phyloP scores from a whole-genome alignment of 1,140 invertebrate genomes.

The Asobara japonica region DNA sequence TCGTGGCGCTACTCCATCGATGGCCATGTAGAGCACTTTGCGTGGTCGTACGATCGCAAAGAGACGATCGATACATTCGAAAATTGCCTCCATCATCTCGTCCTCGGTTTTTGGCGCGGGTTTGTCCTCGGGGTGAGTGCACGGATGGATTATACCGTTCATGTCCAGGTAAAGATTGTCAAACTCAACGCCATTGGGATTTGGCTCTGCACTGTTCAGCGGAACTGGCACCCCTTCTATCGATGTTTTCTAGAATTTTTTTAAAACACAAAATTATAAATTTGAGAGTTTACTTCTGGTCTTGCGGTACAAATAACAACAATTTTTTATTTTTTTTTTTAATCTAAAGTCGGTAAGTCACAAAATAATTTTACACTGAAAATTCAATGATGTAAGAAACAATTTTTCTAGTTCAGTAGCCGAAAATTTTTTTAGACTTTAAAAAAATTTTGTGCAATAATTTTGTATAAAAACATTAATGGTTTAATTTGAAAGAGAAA shows the following conservation, averaged over 20 bases:
- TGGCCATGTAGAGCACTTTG: conserved; percentile 98
- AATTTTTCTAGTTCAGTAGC: too few relatives aligned
- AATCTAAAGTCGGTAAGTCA: too few relatives aligned
- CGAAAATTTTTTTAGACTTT: too few relatives aligned
- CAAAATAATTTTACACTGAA: too few relatives aligned
- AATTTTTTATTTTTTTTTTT: too few relatives aligned
- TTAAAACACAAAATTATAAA: too few relatives aligned
- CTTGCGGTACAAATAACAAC: too few relatives aligned
- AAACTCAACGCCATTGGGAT: conserved; percentile 98
- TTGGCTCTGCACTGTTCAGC: conserved; percentile 86
- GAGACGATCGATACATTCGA: conserved; percentile 97
- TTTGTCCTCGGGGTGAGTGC: conserved; percentile 99
- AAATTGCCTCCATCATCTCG: conserved; percentile 99
- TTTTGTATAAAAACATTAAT: too few relatives aligned
- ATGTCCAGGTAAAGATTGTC: conserved; percentile 99
- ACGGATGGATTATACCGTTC: conserved; percentile 99
- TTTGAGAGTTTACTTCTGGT: too few relatives aligned
- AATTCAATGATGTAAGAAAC: too few relatives aligned
- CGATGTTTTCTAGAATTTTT: conserved; percentile 63
- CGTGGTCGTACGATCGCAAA: conserved; percentile 95
- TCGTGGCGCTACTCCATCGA: conserved; percentile 97
- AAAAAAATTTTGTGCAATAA: too few relatives aligned
- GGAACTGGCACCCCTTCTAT: conserved; percentile 76
- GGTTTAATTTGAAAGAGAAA: too few relatives aligned
- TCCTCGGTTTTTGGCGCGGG: conserved; percentile 98